Base-by-base conservation (phyloP, 2,113 vertebrate species). In the Rhynchopsitta pachyrhyncha region DNA sequence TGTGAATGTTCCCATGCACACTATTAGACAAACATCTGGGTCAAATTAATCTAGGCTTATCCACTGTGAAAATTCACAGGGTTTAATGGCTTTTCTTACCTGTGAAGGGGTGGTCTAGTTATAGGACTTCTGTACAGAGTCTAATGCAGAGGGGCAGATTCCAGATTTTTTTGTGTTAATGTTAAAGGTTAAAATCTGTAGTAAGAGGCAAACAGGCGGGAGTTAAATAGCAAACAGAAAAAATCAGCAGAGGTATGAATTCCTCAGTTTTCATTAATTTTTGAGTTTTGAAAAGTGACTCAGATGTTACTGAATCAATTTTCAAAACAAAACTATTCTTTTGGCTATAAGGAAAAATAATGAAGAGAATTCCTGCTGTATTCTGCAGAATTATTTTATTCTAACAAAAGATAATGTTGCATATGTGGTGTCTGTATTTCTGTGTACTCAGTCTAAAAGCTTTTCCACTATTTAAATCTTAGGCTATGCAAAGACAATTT, bases 61-160 rank as follows among this genome's bases (percentile, higher is more conserved):
- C 95, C 97, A 93, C 86, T 97, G 98, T 87, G 97, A 97, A 93
- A 97, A 94, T 95, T 97, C 94, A 94, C 83, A 94, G 90, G 59
- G 35, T 96, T 93, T 92, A 94, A 97, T 86, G 86, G 71, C 82
- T 87, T 91, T 73, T 80, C 92, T 93, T 97, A 96, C 96, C 97
- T 97, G 74, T 93, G 29, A 90, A 95, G 93, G 96, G 90, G 91
- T 93, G 95, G 95, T 97, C 97, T 96, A 59, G 81, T 90, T 70
- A 75, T 12, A 78, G 80, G 82, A 93, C 93, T 97, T 90, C 83
- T 86, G 37, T 92, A 93, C 14, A 46, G 63, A 92, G 55, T 13
- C 71, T 53, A 47, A 88, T 82, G 80, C 37, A 64, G 86, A 60
- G 47, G 15, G 49, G 37, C 67, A 71, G 75, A 55, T 63, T 95